Base-by-base conservation (phyloP, 2,797 vertebrate genomes). In the Oryzias dopingdopingensis region DNA sequence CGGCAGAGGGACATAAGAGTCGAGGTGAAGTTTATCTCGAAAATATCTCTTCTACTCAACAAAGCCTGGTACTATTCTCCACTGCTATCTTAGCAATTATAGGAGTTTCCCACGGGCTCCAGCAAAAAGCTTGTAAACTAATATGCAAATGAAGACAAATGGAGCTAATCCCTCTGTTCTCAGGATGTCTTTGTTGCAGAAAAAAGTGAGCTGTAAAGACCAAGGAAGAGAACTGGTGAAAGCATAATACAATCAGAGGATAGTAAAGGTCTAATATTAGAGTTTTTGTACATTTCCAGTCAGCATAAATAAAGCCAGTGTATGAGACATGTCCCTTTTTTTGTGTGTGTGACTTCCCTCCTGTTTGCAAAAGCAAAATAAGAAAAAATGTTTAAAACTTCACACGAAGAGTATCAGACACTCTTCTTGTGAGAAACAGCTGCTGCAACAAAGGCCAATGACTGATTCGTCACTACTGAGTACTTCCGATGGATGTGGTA, bases 141-240 rank as follows among this genome's bases (percentile, higher is more conserved):
- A 89, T 90, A 89, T 89, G 87, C 82, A 89, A 92, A 92, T 91
- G 84, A 87, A 90, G 89, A 91, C 88, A 89, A 90, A 90, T 87
- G 83, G 77, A 86, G 81, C 82, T 91, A 88, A 91, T 91, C 84
- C 88, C 65, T 74, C 72, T 75, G 81, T 84, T 87, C 78, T 83
- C 65, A 62, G 79, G 71, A 87, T 70, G 67, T 76, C 75, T 72
- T 81, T 70, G 67, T 72, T 70, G 67, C 37, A 48, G 52, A 67
- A 65, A 49, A 64, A 42, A 62, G 58, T 60, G 23, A 76, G 29
- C 26, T 5, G 2, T 14, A 53, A 45, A 60, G 23, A 74, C 47
- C 46, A 7, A 24, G 23, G 58, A 20, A 49, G 40, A 56, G 45
- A 72, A 48, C 63, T 22, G 52, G 52, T 40, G 68, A 60, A 42